Conservation (phyloP, 2,888 invertebrate genomes). For the Rhagonycha lutea region DNA sequence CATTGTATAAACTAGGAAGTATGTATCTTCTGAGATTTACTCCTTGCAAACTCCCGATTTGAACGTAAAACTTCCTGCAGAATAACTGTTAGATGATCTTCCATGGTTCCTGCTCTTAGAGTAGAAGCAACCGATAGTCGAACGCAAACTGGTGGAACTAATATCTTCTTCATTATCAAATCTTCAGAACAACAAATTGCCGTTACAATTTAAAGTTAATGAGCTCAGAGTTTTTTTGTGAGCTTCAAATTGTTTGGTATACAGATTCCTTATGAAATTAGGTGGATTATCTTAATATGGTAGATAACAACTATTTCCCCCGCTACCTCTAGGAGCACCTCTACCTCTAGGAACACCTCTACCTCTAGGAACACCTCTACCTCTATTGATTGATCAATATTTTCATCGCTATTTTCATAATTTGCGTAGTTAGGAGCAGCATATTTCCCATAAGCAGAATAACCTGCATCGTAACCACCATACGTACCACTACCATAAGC, state of each 20-base stretch:
- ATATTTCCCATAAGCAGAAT: background rate
- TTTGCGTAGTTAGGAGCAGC: background rate
- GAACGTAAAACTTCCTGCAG: slow-evolving; percentile 57
- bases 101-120: slow-evolving; percentile 94
- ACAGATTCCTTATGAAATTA: too few species aligned
- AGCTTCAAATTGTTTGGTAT: too few species aligned
- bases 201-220: too few species aligned
- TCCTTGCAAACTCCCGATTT: slow-evolving; percentile 48
- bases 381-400: background rate
- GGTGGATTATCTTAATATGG: background rate
- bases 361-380: background rate
- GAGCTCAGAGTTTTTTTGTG: too few species aligned
- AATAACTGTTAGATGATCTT: slow-evolving; percentile 97
- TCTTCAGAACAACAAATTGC: slow-evolving; percentile 70
- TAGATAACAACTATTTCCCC: background rate
- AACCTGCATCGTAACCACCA: background rate
- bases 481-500: background rate
- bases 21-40: slow-evolving; percentile 87
- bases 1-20: slow-evolving; percentile 87
- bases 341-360: background rate
- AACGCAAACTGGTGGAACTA: slow-evolving; percentile 95
- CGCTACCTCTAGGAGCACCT: background rate
- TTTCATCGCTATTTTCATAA: background rate
- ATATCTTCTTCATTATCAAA: slow-evolving; percentile 85
- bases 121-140: slow-evolving; percentile 96